phyloP scores from a whole-genome alignment of 1,140 invertebrate species.

The Lineus longissimus region DNA sequence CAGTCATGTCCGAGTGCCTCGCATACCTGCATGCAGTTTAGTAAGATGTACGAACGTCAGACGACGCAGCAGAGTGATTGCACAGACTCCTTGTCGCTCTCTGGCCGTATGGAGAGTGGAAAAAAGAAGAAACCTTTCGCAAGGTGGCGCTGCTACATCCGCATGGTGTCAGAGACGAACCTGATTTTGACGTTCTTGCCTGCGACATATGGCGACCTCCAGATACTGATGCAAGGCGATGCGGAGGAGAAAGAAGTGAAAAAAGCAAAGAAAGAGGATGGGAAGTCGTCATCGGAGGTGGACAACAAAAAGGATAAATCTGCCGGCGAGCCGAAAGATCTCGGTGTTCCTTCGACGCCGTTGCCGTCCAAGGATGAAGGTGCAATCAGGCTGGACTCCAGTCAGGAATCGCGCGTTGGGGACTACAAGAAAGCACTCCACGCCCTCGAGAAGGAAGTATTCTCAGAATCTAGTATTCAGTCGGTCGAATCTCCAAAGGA shows the following conservation, averaged over 20 bases:
- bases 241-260: background rate
- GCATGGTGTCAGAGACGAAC: slow-evolving; percentile 61
- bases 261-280: background rate
- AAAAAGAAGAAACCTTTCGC: slow-evolving; percentile 22
- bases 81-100: background rate
- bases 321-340: too few species aligned
- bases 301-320: background rate
- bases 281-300: background rate
- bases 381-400: background rate
- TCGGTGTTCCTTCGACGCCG: too few species aligned
- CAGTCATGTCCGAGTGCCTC: background rate
- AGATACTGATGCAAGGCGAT: slow-evolving; percentile 18
- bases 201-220: slow-evolving; percentile 57
- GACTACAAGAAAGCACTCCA: background rate
- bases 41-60: background rate
- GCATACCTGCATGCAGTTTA: background rate
- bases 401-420: background rate
- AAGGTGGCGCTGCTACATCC: slow-evolving; percentile 69
- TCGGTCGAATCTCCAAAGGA: too few species aligned
- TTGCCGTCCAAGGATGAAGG: background rate
- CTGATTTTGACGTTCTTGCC: slow-evolving; percentile 70
- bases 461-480: too few species aligned
- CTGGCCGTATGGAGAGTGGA: background rate
- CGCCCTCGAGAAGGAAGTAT: too few species aligned
- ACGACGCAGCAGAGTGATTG: background rate